Conservation (phyloP, 1,140 invertebrate species). For the Thereuonema tuberculata region DNA sequence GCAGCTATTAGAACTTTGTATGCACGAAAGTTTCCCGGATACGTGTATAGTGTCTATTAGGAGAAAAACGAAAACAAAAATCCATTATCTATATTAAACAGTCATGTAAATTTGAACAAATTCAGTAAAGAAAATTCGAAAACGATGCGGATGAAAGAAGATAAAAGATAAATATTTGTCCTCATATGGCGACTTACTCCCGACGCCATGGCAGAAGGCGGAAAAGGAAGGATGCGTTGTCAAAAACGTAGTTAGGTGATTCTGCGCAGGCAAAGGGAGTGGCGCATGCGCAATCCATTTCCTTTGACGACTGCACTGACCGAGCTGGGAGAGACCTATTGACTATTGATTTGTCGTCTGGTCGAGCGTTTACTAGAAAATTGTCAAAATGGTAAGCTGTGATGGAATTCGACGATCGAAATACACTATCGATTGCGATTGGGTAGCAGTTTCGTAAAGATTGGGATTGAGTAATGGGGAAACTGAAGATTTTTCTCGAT, state of each 20-base stretch:
- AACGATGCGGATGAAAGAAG: constrained; percentile 30
- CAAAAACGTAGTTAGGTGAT: background rate
- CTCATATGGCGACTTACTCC: constrained; percentile 35
- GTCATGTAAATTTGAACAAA: constrained; percentile 30
- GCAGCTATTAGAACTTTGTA: constrained; percentile 85
- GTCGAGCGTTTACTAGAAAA: too few species aligned
- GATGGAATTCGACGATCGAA: too few species aligned
- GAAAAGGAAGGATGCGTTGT: background rate
- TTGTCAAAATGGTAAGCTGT: too few species aligned
- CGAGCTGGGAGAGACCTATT: too few species aligned
- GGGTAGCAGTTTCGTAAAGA: too few species aligned
- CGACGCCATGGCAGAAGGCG: constrained; percentile 34
- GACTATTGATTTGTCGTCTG: too few species aligned
- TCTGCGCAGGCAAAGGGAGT: background rate
- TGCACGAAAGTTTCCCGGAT: constrained; percentile 85
- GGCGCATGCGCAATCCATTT: background rate
- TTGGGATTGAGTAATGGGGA: too few species aligned
- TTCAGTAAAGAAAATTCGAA: constrained; percentile 8
- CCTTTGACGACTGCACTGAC: too few species aligned
- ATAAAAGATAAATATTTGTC: constrained; percentile 23
- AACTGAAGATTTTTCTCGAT: too few species aligned
- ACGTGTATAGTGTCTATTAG: constrained; percentile 87
- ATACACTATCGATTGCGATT: too few species aligned
- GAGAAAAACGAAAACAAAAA: constrained; percentile 28
- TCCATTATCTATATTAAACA: constrained; percentile 1